Base-by-base conservation (phyloP, 2,797 vertebrate genomes). In the Acipenser transmontanus region DNA sequence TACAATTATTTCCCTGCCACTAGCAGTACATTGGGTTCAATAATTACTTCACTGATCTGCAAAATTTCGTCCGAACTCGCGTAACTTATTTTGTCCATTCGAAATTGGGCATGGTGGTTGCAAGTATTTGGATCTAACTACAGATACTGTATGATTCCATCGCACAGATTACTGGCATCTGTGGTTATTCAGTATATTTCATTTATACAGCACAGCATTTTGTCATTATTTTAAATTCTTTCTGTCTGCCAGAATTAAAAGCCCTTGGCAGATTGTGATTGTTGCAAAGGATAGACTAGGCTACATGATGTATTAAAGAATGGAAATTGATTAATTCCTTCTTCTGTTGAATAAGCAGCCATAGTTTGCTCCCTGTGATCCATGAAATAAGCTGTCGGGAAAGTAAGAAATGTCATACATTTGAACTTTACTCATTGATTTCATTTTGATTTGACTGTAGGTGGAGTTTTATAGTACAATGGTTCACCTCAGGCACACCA, bases 351-450 rank as follows among this genome's bases (percentile, higher is more conserved):
- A 83, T 81, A 86, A 88, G 86, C 85, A 87, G 77, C 79, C 72
- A 74, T 80, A 77, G 77, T 89, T 86, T 84, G 82, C 83, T 91
- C 87, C 82, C 87, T 75, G 81, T 86, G 87, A 91, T 91, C 91
- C 91, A 86, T 90, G 86, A 92, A 92, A 92, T 91, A 87, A 87
- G 89, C 87, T 89, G 84, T 90, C 87, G 89, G 82, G 79, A 80
- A 88, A 85, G 81, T 78, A 81, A 89, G 88, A 91, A 80, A 82
- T 76, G 77, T 76, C 82, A 81, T 85, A 81, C 72, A 10, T 84
- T 80, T 79, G 81, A 83, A 77, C 81, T 77, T 80, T 77, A 82
- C 81, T 77, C 73, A 81, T 84, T 72, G 83, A 84, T 89, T 85
- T 78, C 8, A 50, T 76, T 84, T 87, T 52, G 10, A 80, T 74